A percentile compares a stretch with the other conserved stretches of the same genome.
These are phyloP conservation scores for Brachyptera risi DNA, from an alignment of 2,888 invertebrate genomes.

Conservation along the genomic window DNA sequence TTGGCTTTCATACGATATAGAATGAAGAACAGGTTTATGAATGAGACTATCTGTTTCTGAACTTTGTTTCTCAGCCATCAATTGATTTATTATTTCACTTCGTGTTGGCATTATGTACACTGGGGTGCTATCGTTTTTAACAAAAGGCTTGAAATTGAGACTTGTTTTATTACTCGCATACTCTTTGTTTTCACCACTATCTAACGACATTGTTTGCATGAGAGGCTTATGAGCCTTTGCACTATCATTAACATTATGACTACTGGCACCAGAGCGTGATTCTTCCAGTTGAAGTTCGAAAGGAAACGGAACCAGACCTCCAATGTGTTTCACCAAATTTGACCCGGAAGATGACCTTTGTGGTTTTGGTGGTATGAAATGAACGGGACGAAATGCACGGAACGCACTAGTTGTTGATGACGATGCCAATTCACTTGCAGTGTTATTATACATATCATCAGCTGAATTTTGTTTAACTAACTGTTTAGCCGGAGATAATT, in stretches of 20 bases:
- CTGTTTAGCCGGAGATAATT: neutral
- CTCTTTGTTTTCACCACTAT: slow-evolving; percentile 1
- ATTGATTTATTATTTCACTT: neutral
- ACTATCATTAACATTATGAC: neutral
- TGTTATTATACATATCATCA: slow-evolving; percentile 17
- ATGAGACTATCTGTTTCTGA: neutral
- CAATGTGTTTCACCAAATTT: slow-evolving; percentile 42
- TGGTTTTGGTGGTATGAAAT: slow-evolving; percentile 25
- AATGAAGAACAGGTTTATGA: slow-evolving; percentile 17
- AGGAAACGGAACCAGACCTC: slow-evolving; percentile 17
- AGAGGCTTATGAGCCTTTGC: slow-evolving; percentile 11
- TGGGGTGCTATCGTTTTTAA: slow-evolving; percentile 1
- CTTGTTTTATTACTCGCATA: neutral
- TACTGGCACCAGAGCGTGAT: neutral
- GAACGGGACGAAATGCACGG: slow-evolving; percentile 30
- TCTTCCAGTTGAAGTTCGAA: neutral
- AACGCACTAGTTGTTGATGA: slow-evolving; percentile 18
- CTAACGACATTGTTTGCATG: slow-evolving; percentile 13
- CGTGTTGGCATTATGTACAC: slow-evolving; percentile 7
- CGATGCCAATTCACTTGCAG: neutral
- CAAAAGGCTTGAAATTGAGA: neutral
- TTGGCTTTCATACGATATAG: slow-evolving; percentile 20
- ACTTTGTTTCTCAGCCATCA: neutral
- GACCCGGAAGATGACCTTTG: slow-evolving; percentile 28
- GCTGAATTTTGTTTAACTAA: slow-evolving; percentile 20